Base-by-base conservation (phyloP, 2,797 vertebrate species). In the Taenioides sp. region DNA sequence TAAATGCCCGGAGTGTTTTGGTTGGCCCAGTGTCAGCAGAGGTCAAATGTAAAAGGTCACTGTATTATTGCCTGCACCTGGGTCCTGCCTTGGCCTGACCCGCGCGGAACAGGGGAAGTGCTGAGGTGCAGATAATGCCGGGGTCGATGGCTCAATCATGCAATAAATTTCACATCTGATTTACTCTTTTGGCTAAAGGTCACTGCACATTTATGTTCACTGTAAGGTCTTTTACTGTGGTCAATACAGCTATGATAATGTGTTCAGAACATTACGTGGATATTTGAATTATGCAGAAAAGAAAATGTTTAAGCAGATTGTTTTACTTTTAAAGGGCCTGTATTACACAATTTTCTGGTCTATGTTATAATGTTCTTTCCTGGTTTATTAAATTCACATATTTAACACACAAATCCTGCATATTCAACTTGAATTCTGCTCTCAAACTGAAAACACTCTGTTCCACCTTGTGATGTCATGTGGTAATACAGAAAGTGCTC, bases 41-140 rank as follows among this genome's bases (percentile, higher is more conserved):
- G 72, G 73, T 79, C 76, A 64, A 22, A 68, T 81, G 77, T 76
- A 65, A 87, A 86, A 88, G 81, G 79, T 79, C 78, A 55, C 5
- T 22, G 28, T 31, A 63, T 77, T 67, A 76, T 83, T 75, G 69
- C n/a, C 23, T 43, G 27, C 4, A 25, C 59, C 54, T 79, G 58
- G 76, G 64, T 66, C 67, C 73, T 78, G 18, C 76, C 58, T 74
- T 69, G 60, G 79, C 69, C 69, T 75, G 74, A 75, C 72, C 65
- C 61, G 71, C 52, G 59, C 40, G 47, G 47, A 43, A 69, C 37
- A 68, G 60, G 64, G 65, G 64, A 72, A 78, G 66, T 28, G 73
- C 75, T 31, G 7, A 61, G 25, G 43, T 28, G 65, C 17, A 20
- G 22, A 60, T 54, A 50, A 67, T 31, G 16, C 7, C 27, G 27